phyloP scores from a whole-genome alignment of 2,888 invertebrate species.

The Orchestes rusci region DNA sequence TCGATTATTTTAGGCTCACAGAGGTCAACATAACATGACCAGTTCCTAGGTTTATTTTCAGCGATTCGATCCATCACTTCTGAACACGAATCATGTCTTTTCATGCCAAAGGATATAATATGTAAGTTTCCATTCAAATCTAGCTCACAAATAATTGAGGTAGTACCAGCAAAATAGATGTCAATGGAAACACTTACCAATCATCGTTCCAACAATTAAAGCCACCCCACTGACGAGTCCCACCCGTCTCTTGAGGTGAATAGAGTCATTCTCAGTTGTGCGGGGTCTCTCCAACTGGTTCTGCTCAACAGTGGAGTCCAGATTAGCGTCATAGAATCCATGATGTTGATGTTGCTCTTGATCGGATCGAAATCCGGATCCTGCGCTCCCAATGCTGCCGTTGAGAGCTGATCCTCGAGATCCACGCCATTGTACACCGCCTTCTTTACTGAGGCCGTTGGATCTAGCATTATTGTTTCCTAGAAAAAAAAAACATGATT shows the following conservation, averaged over 20 bases:
- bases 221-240: conserved; percentile 98
- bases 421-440: conserved; percentile 42
- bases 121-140: too few species aligned
- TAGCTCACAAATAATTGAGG: too few species aligned
- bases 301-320: conserved; percentile 53
- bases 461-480: conserved; percentile 45
- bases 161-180: too few species aligned
- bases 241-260: conserved; percentile 99
- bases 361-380: conserved; percentile 26
- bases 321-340: conserved; percentile 45
- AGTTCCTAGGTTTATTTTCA: too few species aligned
- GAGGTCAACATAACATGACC: too few species aligned
- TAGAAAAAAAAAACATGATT: conserved; percentile 26
- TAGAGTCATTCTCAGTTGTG: conserved; percentile 92
- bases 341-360: conserved; percentile 45
- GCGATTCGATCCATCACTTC: too few species aligned
- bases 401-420: conserved; percentile 30
- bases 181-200: too few species aligned
- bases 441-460: conserved; percentile 33
- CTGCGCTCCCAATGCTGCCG: conserved; percentile 12
- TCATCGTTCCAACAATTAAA: conserved; percentile 98
- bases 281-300: conserved; percentile 72
- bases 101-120: too few species aligned
- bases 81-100: too few species aligned
- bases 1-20: too few species aligned